These are phyloP conservation scores for Dysdera silvatica DNA, from an alignment of 1,140 invertebrate species.

Conservation along the genomic window DNA sequence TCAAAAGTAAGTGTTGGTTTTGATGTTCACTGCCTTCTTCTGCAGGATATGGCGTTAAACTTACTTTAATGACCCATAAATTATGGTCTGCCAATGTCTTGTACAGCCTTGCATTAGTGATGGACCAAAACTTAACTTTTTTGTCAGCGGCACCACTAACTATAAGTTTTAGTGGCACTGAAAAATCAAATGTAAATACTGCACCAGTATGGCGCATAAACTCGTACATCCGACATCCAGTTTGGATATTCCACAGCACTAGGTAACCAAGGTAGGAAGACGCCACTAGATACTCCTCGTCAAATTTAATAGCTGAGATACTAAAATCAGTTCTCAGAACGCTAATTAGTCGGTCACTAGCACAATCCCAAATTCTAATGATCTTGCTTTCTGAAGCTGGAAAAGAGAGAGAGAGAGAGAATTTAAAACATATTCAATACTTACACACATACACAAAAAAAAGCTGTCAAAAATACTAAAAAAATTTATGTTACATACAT, in stretches of 20 bases:
- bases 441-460: too few relatives aligned
- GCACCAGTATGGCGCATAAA: constrained; percentile 44
- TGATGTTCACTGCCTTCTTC: constrained; percentile 12
- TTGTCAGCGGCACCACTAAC: constrained; percentile 46
- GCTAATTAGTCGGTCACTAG: constrained; percentile 27
- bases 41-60: constrained; percentile 22
- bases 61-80: constrained; percentile 35
- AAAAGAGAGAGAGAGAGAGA: too few relatives aligned
- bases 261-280: constrained; percentile 36
- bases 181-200: constrained; percentile 46
- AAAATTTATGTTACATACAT: background rate
- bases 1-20: constrained; percentile 28
- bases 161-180: constrained; percentile 44
- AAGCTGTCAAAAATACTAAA: background rate
- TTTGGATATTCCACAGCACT: constrained; percentile 29
- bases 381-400: constrained; percentile 35
- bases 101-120: constrained; percentile 41
- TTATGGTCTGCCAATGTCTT: constrained; percentile 43
- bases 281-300: constrained; percentile 29
- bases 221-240: constrained; percentile 33
- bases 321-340: constrained; percentile 31
- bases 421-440: too few relatives aligned
- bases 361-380: constrained; percentile 35
- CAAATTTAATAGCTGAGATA: constrained; percentile 36
- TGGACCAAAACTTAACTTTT: constrained; percentile 45